Evolutionary conservation across 2,797 vertebrate genomes (phyloP).

Genomic region (Spea hammondii): DNA sequence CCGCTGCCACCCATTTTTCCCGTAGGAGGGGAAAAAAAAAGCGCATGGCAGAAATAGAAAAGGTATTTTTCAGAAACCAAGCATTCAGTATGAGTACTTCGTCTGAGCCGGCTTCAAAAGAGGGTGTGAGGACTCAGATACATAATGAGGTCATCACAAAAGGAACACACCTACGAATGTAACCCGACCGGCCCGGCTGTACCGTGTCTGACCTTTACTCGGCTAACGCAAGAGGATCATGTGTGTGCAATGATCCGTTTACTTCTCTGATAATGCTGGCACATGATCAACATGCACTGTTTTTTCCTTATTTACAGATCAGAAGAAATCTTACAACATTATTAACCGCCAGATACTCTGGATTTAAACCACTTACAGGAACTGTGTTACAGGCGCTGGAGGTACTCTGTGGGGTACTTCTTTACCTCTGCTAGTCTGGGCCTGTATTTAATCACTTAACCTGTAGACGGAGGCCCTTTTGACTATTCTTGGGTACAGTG

Average conservation of each 20-base stretch:
- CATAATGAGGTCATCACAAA: constrained; percentile 18
- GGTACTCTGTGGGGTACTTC: no score
- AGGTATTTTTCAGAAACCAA: background rate
- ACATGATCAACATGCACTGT: background rate
- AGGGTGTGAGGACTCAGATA: constrained; percentile 17
- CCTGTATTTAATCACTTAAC: no score
- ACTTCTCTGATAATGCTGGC: background rate
- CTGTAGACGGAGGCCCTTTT: no score
- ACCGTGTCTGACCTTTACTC: constrained; percentile 12
- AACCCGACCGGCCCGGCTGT: background rate
- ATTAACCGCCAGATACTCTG: no score
- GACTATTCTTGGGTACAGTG: no score
- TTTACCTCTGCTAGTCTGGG: no score
- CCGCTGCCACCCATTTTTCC: background rate
- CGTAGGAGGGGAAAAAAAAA: background rate
- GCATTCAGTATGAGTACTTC: background rate
- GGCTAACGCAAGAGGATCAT: background rate
- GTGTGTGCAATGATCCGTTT: background rate
- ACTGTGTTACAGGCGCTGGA: no score
- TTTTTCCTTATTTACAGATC: no score
- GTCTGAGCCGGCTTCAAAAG: background rate
- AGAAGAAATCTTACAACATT: no score
- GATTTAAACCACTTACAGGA: no score
- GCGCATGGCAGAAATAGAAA: background rate
- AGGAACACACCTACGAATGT: constrained; percentile 23